A percentile compares a stretch with the other conserved stretches of the same genome.
These are phyloP conservation scores for Tenebrio molitor DNA, from an alignment of 1,140 invertebrate species.

Conservation along the genomic window DNA sequence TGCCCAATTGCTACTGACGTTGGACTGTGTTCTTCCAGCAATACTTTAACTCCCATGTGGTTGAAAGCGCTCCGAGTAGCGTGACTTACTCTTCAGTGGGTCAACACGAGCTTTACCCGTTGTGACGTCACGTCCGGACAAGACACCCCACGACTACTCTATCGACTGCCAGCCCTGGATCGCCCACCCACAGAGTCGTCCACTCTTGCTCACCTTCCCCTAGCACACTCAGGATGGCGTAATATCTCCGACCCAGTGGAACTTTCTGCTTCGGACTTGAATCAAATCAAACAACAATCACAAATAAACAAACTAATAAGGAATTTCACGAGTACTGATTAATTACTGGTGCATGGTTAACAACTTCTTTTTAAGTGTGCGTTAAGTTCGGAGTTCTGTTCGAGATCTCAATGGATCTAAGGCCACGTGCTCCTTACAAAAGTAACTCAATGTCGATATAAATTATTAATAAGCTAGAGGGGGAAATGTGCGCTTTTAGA, in stretches of 20 bases:
- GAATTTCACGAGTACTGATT: background rate
- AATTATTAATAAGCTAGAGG: conserved; percentile 21
- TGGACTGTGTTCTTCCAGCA: conserved; percentile 51
- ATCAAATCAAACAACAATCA: conserved; percentile 26
- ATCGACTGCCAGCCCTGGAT: conserved; percentile 46
- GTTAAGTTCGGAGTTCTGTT: conserved; percentile 5
- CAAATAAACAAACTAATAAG: background rate
- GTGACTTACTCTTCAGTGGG: conserved; percentile 63
- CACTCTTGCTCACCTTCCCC: conserved; percentile 63
- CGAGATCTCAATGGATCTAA: background rate
- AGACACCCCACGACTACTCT: conserved; percentile 51
- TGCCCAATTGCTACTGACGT: background rate
- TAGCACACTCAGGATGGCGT: conserved; percentile 59
- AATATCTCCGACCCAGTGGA: too few species aligned
- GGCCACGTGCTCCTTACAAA: conserved; percentile 1
- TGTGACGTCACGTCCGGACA: conserved; percentile 62
- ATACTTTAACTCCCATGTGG: conserved; percentile 61
- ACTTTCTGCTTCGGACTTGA: too few species aligned
- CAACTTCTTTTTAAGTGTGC: conserved; percentile 13
- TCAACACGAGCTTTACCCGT: conserved; percentile 64
- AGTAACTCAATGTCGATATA: background rate
- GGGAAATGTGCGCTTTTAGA: conserved; percentile 20
- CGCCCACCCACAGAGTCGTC: conserved; percentile 58
- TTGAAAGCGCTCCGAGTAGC: conserved; percentile 59
- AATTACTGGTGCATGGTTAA: background rate